These are phyloP conservation scores for Orius insidiosus DNA, from an alignment of 1,140 invertebrate genomes.

Conservation along the genomic window DNA sequence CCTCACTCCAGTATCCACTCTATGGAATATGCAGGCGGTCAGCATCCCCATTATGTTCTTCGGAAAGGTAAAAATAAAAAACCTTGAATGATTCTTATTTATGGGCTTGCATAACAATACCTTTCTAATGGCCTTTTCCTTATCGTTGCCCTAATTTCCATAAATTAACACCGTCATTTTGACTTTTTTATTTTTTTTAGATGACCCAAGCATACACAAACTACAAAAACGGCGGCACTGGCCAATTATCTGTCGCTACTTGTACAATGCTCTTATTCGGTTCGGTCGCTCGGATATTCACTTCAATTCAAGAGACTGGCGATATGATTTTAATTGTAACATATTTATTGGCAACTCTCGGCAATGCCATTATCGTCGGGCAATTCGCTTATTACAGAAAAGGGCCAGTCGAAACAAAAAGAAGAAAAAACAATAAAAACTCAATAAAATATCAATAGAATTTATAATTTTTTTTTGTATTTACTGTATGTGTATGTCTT, in stretches of 20 bases:
- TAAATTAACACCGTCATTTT: background rate
- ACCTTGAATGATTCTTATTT: no score
- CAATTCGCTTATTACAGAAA: slow-evolving; percentile 74
- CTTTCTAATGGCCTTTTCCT: no score
- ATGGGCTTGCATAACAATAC: no score
- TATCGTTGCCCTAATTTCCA: background rate
- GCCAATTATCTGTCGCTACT: slow-evolving; percentile 85
- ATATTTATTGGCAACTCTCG: slow-evolving; percentile 56
- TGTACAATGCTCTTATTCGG: slow-evolving; percentile 73
- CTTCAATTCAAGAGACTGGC: slow-evolving; percentile 94
- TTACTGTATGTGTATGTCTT: no score
- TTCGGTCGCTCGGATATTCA: slow-evolving; percentile 86
- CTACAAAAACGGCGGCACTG: slow-evolving; percentile 80
- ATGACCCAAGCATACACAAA: slow-evolving; percentile 76
- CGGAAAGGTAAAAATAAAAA: slow-evolving; percentile 57
- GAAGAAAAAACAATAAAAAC: slow-evolving; percentile 9
- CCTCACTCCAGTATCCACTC: slow-evolving; percentile 48
- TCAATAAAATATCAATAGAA: no score
- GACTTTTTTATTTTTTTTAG: slow-evolving; percentile 29
- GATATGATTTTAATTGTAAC: slow-evolving; percentile 73
- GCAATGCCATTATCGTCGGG: slow-evolving; percentile 65
- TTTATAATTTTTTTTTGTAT: no score
- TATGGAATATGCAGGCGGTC: slow-evolving; percentile 68
- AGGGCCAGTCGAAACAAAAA: slow-evolving; percentile 20
- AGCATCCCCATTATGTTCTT: slow-evolving; percentile 78